A percentile compares a stretch with the other conserved stretches of the same genome.
Evolutionary conservation across 2,888 invertebrate genomes (phyloP).

Genomic region (Limnephilus auricula): DNA sequence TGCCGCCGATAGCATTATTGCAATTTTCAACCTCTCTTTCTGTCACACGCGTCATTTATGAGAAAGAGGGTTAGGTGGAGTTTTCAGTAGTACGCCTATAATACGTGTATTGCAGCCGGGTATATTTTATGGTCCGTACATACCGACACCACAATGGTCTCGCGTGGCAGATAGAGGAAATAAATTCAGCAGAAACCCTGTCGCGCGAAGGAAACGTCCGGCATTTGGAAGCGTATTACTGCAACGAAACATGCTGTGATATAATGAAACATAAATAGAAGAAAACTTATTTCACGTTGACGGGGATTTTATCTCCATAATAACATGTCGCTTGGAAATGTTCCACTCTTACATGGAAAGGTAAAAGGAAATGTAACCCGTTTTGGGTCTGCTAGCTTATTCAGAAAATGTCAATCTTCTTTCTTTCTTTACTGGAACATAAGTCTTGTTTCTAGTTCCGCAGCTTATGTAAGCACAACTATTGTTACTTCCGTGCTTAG

Average conservation of each 20-base stretch:
- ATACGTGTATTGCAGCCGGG: background rate
- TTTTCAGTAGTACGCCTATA: background rate
- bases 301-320: background rate
- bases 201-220: background rate
- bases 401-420: background rate
- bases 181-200: constrained; percentile 18
- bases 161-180: constrained; percentile 19
- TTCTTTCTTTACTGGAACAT: background rate
- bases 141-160: background rate
- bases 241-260: constrained; percentile 10
- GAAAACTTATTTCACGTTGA: background rate
- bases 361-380: background rate
- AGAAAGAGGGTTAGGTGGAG: background rate
- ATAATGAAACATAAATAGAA: background rate
- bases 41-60: background rate
- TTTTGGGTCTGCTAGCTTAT: background rate
- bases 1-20: background rate
- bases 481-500: no score
- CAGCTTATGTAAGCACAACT: background rate
- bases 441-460: background rate
- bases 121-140: constrained; percentile 16
- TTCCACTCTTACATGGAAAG: background rate
- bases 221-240: constrained; percentile 8
- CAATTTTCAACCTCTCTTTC: background rate
- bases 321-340: background rate